phyloP scores from a whole-genome alignment of 2,113 vertebrate species.

The Telmatochromis brachygnathus region DNA sequence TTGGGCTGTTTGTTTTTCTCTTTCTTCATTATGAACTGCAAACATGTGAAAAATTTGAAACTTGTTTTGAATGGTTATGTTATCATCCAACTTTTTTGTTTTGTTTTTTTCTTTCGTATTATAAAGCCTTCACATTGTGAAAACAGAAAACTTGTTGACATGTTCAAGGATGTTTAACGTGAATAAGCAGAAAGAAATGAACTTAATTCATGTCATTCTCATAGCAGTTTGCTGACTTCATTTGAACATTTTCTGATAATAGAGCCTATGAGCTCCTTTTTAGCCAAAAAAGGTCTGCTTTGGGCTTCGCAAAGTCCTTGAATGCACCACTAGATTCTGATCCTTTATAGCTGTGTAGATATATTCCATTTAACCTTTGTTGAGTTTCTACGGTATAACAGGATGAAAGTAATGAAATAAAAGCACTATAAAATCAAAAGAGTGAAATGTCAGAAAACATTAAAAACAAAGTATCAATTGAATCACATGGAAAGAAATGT shows the following conservation, averaged over 20 bases:
- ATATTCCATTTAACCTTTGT: neutral
- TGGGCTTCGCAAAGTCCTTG: neutral
- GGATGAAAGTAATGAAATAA: neutral
- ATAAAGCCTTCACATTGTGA: neutral
- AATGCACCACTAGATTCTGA: neutral
- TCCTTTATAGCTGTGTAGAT: neutral
- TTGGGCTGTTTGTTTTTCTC: neutral
- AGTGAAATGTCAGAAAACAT: neutral
- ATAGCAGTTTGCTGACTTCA: neutral
- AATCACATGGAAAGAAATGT: neutral
- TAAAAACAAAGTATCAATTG: neutral
- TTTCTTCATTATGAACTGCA: neutral
- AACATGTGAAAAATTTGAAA: neutral
- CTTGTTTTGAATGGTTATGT: neutral
- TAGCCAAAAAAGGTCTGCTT: neutral
- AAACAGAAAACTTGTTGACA: neutral
- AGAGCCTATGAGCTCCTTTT: neutral
- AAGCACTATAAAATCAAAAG: neutral
- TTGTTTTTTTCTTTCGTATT: neutral
- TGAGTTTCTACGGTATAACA: neutral
- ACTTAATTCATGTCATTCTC: neutral
- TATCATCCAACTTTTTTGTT: neutral
- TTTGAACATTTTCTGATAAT: neutral
- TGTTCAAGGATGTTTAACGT: neutral
- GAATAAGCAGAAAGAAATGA: neutral